Evolutionary conservation across 2,888 invertebrate species (phyloP).

Genomic region (Drosophila peninsularis): DNA sequence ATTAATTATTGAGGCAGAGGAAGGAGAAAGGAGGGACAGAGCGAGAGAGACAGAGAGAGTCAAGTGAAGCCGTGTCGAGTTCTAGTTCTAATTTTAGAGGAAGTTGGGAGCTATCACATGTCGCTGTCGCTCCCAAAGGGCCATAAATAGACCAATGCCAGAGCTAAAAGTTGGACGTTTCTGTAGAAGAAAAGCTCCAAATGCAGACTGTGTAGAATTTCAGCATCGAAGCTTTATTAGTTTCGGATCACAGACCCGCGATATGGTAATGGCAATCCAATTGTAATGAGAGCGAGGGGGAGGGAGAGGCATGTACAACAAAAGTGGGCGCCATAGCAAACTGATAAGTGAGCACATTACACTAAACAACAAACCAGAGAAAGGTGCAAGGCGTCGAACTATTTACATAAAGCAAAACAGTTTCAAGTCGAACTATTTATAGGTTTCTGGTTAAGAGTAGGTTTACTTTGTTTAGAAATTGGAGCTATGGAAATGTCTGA

Average conservation of each 20-base stretch:
- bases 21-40: neutral
- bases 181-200: conserved; percentile 1
- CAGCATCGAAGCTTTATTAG: conserved; percentile 31
- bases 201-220: neutral
- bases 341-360: conserved; percentile 44
- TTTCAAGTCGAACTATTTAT: neutral
- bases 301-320: conserved; percentile 4
- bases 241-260: conserved; percentile 23
- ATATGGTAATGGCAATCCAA: conserved; percentile 8
- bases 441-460: no score
- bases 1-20: conserved; percentile 53
- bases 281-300: conserved; percentile 14
- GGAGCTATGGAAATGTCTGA: no score
- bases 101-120: conserved; percentile 59
- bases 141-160: conserved; percentile 32
- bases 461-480: neutral
- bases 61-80: conserved; percentile 30
- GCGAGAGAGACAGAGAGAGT: neutral
- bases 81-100: conserved; percentile 55
- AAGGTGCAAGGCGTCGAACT: neutral
- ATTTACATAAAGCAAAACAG: neutral
- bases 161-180: neutral
- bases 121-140: conserved; percentile 45
- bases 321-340: conserved; percentile 28
- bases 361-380: conserved; percentile 28